Base-by-base conservation (phyloP, 2,797 vertebrate species). In the Phoebastria nigripes region DNA sequence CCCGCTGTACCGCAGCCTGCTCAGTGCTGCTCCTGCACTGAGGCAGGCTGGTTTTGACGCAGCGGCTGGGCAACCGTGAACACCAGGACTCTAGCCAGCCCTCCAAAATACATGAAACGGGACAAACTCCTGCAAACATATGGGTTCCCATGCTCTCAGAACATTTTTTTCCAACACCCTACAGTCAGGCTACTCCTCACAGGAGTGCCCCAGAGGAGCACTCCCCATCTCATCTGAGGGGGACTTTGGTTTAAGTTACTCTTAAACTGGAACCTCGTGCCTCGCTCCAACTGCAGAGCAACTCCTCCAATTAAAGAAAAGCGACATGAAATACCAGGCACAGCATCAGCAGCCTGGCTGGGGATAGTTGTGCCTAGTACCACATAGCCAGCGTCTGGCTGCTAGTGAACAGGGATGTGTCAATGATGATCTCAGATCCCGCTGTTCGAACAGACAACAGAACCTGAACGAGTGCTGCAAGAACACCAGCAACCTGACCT, bases 81-180 rank as follows among this genome's bases (percentile, higher is more conserved):
- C 62, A 3, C 8, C 18, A 14, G 41, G 42, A 7, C 28, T 25
- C 41, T 1, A 29, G 24, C 22, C 66, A 12, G 47, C 5, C 4
- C 33, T 39, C 28, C 26, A 1, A 8, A n/a, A 15, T 2, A 7
- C 21, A 6, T 2, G 72, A 11, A 24, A 14, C n/a, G 0, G n/a
- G 22, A 29, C 55, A 6, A 21, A 20, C 28, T 14, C n/a, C 42
- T 1, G 41, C 61, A 22, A 29, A 2, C 15, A 1, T 1, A 3
- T 1, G 20, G 24, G 29, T 4, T 10, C n/a, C 52, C n/a, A 1
- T 4, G 18, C 62, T 12, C 12, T 2, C 61, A 1, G 21, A 16
- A 41, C 33, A 0, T 3, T 31, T 35, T 41, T 14, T 7, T 3
- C 7, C 41, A 4, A 2, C 20, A 2, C 5, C 18, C 19, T 4